These are phyloP conservation scores for Acanthis flammea DNA, from an alignment of 2,797 vertebrate species.

Conservation along the genomic window DNA sequence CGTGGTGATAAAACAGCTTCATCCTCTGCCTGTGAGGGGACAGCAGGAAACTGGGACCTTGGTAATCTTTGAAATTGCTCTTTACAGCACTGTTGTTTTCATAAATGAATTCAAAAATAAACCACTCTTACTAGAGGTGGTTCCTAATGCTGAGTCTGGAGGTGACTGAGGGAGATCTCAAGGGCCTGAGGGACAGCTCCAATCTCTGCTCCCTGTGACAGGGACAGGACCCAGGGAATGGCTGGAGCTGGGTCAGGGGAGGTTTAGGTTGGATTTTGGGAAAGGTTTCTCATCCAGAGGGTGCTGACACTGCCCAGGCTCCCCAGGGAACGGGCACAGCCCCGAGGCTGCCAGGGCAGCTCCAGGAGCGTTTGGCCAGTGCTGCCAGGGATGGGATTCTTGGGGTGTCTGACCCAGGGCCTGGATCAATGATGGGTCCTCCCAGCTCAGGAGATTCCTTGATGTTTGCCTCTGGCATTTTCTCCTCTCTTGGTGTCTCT, in stretches of 20 bases:
- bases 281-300: neutral
- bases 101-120: neutral
- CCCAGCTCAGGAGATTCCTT: rapidly evolving
- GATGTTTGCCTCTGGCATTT: neutral
- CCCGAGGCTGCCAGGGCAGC: neutral
- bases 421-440: rapidly evolving
- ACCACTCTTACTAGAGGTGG: rapidly evolving
- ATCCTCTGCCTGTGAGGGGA: neutral
- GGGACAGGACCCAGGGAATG: rapidly evolving
- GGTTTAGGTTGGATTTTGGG: rapidly evolving
- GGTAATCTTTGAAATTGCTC: neutral
- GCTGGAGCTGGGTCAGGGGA: neutral
- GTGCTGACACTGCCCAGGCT: neutral
- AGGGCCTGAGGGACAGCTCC: neutral
- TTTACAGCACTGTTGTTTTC: neutral
- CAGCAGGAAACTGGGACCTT: neutral
- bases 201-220: neutral
- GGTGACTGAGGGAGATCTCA: neutral
- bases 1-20: neutral
- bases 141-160: neutral
- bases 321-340: neutral
- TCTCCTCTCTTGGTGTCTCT: neutral
- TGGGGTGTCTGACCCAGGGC: rapidly evolving
- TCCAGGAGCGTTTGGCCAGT: rapidly evolving
- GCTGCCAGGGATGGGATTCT: neutral